Evolutionary conservation across 2,888 invertebrate genomes (phyloP).

Genomic region (Ptychoptera albimana): DNA sequence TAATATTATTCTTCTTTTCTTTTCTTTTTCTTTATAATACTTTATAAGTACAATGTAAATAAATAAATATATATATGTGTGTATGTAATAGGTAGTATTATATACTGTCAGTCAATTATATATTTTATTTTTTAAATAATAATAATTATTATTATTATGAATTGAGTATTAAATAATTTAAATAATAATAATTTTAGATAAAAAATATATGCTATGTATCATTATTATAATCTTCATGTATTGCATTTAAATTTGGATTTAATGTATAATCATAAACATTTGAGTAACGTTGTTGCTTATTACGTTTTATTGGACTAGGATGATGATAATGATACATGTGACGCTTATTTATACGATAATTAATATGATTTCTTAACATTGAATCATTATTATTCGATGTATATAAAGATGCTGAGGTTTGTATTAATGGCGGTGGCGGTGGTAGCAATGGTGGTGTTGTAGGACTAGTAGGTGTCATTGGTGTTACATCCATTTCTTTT

Average conservation of each 20-base stretch:
- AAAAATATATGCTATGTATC: slow-evolving; percentile 29
- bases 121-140: neutral
- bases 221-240: slow-evolving; percentile 31
- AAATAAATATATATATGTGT: neutral
- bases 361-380: slow-evolving; percentile 19
- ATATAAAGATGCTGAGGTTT: too few relatives aligned
- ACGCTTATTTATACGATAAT: slow-evolving; percentile 30
- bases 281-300: slow-evolving; percentile 25
- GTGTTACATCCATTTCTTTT: slow-evolving; percentile 15
- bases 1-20: too few relatives aligned
- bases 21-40: too few relatives aligned
- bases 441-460: slow-evolving; percentile 29
- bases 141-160: neutral
- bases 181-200: slow-evolving; percentile 6
- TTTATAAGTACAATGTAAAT: neutral
- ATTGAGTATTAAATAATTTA: neutral
- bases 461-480: slow-evolving; percentile 21
- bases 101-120: neutral
- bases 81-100: neutral
- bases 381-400: slow-evolving; percentile 12
- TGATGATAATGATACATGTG: slow-evolving; percentile 32
- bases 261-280: slow-evolving; percentile 32
- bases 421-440: slow-evolving; percentile 24
- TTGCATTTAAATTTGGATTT: slow-evolving; percentile 31
- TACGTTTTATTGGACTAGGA: slow-evolving; percentile 29